These are phyloP conservation scores for human (Homo sapiens) DNA, from an alignment of 2,113 vertebrate genomes.

Conservation along the genomic window GRCh38 chr17:17343501-17344000, in stretches of 20 bases:
- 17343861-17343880: neutral
- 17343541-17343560: neutral
- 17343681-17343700: neutral
- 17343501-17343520: neutral
- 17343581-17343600: neutral
- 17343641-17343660: too few species aligned
- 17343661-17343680: neutral
- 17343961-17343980: neutral
- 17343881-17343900: neutral
- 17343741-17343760: neutral
- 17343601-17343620: neutral
- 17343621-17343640: neutral
- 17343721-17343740: neutral
- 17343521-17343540: too few species aligned
- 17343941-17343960: too few species aligned
- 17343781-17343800: neutral
- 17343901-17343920: neutral
- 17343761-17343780: neutral
- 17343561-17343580: neutral
- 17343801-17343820: neutral
- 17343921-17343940: too few species aligned
- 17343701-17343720: neutral
- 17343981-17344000: neutral
- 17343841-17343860: neutral
- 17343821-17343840: neutral